Evolutionary conservation across 2,113 vertebrate genomes (phyloP).

Genomic region (Galeopterus variegatus): DNA sequence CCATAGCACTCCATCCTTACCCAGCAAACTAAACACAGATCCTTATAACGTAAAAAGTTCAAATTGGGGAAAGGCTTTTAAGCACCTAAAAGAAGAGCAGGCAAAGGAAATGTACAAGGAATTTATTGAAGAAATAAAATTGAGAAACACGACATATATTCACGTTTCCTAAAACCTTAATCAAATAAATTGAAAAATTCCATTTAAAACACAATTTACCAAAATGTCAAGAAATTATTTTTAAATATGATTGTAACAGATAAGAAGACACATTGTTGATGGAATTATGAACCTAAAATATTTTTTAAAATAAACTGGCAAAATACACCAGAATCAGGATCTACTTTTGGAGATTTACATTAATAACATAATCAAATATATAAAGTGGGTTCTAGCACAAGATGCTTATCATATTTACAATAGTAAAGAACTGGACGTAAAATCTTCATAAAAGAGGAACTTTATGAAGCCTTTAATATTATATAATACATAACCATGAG

Average conservation of each 20-base stretch:
- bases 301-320: not conserved
- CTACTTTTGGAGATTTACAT: not conserved
- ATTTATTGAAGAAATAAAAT: not conserved
- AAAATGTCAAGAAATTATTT: constrained; percentile 24
- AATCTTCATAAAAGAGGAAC: not conserved
- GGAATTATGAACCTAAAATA: not conserved
- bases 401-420: constrained; percentile 27
- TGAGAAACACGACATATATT: not conserved
- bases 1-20: not conserved
- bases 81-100: not conserved
- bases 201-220: not conserved
- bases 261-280: not conserved
- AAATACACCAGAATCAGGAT: not conserved
- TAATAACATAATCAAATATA: constrained; percentile 11
- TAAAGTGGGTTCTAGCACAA: not conserved
- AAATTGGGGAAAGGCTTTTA: not conserved
- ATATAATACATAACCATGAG: not conserved
- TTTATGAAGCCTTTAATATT: not conserved
- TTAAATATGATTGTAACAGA: constrained; percentile 8
- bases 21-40: not conserved
- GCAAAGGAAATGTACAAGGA: not conserved
- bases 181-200: not conserved
- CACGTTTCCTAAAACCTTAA: not conserved
- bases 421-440: not conserved
- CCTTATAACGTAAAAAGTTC: not conserved